phyloP scores from a whole-genome alignment of 1,140 invertebrate genomes.

The Nasonia longicornis region DNA sequence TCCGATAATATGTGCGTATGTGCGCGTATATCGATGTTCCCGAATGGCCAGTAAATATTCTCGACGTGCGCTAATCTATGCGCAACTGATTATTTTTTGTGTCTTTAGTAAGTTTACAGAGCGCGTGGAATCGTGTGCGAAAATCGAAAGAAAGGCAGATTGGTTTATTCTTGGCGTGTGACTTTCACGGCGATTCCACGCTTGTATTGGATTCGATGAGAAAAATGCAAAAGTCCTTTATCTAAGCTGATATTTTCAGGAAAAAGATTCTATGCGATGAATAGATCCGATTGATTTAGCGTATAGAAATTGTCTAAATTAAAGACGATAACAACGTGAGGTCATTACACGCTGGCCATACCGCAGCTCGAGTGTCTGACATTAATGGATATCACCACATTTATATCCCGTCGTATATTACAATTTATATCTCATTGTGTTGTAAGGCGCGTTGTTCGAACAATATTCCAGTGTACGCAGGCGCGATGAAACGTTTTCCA shows the following conservation, averaged over 20 bases:
- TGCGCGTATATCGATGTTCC: conserved; percentile 52
- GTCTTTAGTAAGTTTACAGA: conserved; percentile 39
- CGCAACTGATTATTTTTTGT: conserved; percentile 29
- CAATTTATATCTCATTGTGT: not conserved
- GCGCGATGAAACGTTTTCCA: conserved; percentile 4
- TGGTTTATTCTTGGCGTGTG: not conserved
- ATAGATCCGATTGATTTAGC: not conserved
- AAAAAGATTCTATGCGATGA: not conserved
- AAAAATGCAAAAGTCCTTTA: conserved; percentile 29
- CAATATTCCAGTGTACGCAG: not conserved
- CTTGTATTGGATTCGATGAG: not conserved
- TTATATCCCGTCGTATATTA: not conserved
- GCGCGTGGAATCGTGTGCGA: not conserved
- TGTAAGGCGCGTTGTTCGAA: conserved; percentile 4
- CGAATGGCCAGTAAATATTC: conserved; percentile 52
- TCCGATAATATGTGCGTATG: not conserved
- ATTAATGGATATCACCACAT: conserved; percentile 12
- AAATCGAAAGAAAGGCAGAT: not conserved
- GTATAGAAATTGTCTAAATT: not conserved
- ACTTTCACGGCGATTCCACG: not conserved
- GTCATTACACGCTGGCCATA: not conserved
- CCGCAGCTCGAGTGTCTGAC: not conserved
- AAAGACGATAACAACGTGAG: not conserved
- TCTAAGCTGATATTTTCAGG: not conserved
- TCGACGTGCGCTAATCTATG: not conserved